Percentiles rank a stretch among this genome's conserved stretches.
These are phyloP conservation scores for Myrmecophaga tridactyla DNA, from an alignment of 2,113 vertebrate genomes.

Conservation along the genomic window DNA sequence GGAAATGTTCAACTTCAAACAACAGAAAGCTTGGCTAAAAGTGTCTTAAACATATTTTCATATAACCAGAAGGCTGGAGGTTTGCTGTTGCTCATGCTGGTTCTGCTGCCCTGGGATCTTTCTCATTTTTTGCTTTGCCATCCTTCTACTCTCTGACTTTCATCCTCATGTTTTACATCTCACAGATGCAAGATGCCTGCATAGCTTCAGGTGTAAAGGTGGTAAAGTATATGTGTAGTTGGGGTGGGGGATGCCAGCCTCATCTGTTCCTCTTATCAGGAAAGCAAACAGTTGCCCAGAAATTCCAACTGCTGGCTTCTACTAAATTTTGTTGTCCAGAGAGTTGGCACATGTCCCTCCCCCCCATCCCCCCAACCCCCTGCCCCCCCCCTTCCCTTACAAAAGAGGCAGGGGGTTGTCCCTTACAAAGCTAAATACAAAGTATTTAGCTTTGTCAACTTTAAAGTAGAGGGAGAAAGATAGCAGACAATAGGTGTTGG, in stretches of 20 bases:
- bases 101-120: not conserved
- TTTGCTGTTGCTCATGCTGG: not conserved
- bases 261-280: not conserved
- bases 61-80: not conserved
- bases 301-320: not conserved
- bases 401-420: not conserved
- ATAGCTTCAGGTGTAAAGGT: not conserved
- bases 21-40: not conserved
- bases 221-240: not conserved
- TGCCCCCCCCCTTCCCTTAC: not conserved
- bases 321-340: not conserved
- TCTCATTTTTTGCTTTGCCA: not conserved
- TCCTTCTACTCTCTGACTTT: not conserved
- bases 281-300: not conserved
- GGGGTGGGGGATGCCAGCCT: not conserved
- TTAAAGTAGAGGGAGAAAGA: not conserved
- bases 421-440: no score
- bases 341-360: not conserved
- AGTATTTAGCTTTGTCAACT: not conserved
- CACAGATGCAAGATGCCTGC: not conserved
- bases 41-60: not conserved
- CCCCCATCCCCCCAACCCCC: not conserved
- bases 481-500: not conserved
- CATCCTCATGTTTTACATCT: not conserved
- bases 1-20: not conserved